These are phyloP conservation scores for Parnassius orleans DNA, from an alignment of 2,888 invertebrate genomes.

Conservation along the genomic window DNA sequence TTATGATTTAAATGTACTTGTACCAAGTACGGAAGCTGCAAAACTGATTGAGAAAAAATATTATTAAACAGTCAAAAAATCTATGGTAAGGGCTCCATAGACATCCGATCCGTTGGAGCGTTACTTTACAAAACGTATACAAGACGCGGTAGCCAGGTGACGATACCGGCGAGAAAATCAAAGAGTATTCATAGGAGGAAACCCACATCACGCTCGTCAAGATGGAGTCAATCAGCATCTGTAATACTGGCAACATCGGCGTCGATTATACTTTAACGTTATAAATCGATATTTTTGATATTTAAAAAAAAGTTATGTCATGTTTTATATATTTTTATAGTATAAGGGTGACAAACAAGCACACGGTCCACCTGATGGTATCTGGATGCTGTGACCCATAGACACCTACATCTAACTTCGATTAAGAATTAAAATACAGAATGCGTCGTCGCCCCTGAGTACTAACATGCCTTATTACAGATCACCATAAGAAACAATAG, in stretches of 20 bases:
- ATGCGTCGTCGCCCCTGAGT: too few species aligned
- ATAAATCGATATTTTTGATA: conserved; percentile 3
- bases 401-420: too few species aligned
- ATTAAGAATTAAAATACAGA: too few species aligned
- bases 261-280: conserved; percentile 2
- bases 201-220: conserved; percentile 2
- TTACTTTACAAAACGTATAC: conserved; percentile 23
- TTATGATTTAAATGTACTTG: too few species aligned
- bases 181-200: neutral
- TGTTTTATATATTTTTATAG: too few species aligned
- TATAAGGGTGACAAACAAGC: too few species aligned
- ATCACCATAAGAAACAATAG: too few species aligned
- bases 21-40: too few species aligned
- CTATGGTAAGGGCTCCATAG: conserved; percentile 8
- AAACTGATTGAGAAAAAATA: neutral
- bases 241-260: neutral
- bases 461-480: too few species aligned
- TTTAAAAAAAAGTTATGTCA: too few species aligned
- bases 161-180: conserved; percentile 8
- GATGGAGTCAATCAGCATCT: neutral
- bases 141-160: conserved; percentile 20
- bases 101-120: conserved; percentile 14
- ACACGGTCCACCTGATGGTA: too few species aligned
- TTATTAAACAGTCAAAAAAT: neutral
- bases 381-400: too few species aligned